phyloP scores from a whole-genome alignment of 2,113 vertebrate genomes.

The Clarias macrocephalus region DNA sequence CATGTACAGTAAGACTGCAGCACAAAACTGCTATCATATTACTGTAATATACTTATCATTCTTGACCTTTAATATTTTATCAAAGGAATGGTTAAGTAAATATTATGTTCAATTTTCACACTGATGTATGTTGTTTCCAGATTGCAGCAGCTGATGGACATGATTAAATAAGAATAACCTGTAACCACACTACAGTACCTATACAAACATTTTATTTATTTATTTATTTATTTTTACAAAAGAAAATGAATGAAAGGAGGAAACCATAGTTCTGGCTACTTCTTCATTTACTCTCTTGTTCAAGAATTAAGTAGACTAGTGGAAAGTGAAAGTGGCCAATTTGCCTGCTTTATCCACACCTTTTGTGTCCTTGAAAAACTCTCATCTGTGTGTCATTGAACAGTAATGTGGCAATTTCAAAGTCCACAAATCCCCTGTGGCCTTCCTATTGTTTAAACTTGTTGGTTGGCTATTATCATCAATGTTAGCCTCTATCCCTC shows the following conservation, averaged over 20 bases:
- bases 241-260: background rate
- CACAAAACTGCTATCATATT: background rate
- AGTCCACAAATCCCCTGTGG: background rate
- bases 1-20: background rate
- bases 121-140: background rate
- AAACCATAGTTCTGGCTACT: background rate
- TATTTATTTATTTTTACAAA: background rate
- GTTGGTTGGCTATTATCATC: background rate
- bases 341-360: background rate
- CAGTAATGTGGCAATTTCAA: constrained; percentile 21
- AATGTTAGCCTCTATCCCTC: background rate
- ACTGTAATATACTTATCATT: background rate
- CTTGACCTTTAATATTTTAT: background rate
- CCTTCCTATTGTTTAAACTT: constrained; percentile 30
- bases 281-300: background rate
- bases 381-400: background rate
- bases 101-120: background rate
- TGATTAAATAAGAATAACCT: background rate
- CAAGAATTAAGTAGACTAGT: background rate
- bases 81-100: background rate
- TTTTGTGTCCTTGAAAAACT: constrained; percentile 24
- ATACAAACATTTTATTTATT: background rate
- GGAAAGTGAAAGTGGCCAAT: constrained; percentile 2
- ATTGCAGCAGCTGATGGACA: background rate
- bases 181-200: background rate